Base-by-base conservation (phyloP, 2,888 invertebrate genomes). In the Caenorhabditis uteleia region DNA sequence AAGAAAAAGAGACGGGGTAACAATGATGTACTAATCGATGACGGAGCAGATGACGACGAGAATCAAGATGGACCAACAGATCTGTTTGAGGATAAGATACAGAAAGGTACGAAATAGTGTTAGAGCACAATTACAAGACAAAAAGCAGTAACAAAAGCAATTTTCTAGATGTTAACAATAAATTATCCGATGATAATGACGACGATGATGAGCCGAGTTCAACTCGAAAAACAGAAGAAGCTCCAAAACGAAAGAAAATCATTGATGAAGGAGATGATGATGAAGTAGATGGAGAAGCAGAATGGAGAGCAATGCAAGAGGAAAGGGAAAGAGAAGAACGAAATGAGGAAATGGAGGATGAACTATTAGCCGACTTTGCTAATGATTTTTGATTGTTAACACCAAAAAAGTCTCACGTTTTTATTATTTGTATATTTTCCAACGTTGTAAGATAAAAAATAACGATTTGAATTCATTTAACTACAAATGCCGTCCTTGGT, bases 311-410 rank as follows among this genome's bases (percentile, higher is more conserved):
- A 25, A 3, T 7, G 25, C 16, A 16, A 14, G 50, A 51, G 47
- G 59, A 68, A 14, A 59, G 62, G 31, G 51, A 62, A 31, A 33
- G 51, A 14, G 54, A 60, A 36, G 44, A 45, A 16, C 34, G 46
- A 50, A 44, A 45, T 8, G 68, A 53, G 4, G 44, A 34, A 36
- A 45, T 34, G 18, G 68, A 56, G 18, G 69, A 69, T 23, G 65
- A 57, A 14, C 25, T 65, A 12, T 54, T 69, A 51, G 65, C 46
- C 10, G 65, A 69, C 45, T 69, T 69, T 27, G 69, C 61, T 26
- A 29, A 12, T 45, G 14, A 55, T 55, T 38, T 40, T 55, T 33
- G 60, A 54, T 31, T 60, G 44, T 36, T 60, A 29, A 53, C 8
- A 34, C n/a, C n/a, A 7, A 34, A n/a, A 12, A n/a, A 12, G 5